Evolutionary conservation across 2,888 invertebrate species (phyloP).

Genomic region (Doris montereyensis): DNA sequence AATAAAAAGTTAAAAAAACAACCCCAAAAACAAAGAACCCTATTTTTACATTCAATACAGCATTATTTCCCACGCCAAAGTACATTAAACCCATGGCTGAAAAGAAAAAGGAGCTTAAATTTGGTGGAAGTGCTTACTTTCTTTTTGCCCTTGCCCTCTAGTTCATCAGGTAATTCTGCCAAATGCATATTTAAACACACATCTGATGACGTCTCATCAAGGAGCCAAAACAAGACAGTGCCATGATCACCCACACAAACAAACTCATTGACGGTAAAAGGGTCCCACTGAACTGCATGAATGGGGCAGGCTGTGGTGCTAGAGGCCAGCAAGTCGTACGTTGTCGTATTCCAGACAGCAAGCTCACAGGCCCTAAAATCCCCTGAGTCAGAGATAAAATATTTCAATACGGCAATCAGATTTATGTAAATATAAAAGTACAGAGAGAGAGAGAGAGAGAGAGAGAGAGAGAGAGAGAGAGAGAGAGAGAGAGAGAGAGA

Average conservation of each 20-base stretch:
- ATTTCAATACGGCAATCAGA: too few relatives aligned
- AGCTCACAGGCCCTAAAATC: slow-evolving; percentile 67
- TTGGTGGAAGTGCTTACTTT: too few relatives aligned
- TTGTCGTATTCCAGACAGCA: slow-evolving; percentile 67
- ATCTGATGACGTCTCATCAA: slow-evolving; percentile 64
- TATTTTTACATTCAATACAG: too few relatives aligned
- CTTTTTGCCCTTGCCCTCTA: slow-evolving; percentile 44
- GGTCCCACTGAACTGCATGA: slow-evolving; percentile 69
- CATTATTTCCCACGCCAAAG: too few relatives aligned
- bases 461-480: too few relatives aligned
- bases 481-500: too few relatives aligned
- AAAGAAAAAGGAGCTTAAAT: too few relatives aligned
- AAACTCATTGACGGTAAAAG: slow-evolving; percentile 70
- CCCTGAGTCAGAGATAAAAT: slow-evolving; percentile 52
- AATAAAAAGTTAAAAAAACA: too few relatives aligned
- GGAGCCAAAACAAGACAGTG: slow-evolving; percentile 68
- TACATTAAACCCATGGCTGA: too few relatives aligned
- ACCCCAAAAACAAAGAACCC: too few relatives aligned
- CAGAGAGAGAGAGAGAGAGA: too few relatives aligned
- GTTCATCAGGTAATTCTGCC: slow-evolving; percentile 67
- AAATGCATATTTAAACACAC: slow-evolving; percentile 67
- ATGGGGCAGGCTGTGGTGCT: slow-evolving; percentile 63
- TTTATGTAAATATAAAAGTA: too few relatives aligned
- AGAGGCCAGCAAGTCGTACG: slow-evolving; percentile 58
- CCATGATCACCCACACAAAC: slow-evolving; percentile 66